Evolutionary conservation across 2,113 vertebrate genomes (phyloP).

Genomic region (Anas platyrhynchos): DNA sequence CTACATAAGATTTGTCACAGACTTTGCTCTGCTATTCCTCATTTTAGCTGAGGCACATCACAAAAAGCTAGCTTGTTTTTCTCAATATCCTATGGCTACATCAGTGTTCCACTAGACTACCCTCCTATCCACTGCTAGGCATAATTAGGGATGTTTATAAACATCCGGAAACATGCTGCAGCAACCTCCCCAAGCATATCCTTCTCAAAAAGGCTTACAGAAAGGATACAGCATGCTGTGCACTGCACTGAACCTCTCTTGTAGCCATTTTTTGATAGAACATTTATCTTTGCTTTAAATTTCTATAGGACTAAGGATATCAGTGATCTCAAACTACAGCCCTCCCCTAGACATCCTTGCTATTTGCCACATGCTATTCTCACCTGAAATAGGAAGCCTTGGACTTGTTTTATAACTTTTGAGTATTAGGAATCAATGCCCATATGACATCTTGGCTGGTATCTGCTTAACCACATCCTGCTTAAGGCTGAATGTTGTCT

Average conservation of each 20-base stretch:
- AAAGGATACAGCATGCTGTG: background rate
- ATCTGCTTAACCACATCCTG: conserved; percentile 35
- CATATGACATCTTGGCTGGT: background rate
- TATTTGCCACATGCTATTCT: background rate
- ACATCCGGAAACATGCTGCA: background rate
- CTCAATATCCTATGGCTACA: background rate
- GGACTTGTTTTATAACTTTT: background rate
- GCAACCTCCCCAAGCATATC: background rate
- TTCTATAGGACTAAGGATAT: background rate
- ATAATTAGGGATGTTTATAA: background rate
- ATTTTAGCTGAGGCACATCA: background rate
- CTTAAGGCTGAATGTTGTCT: background rate
- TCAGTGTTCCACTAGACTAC: background rate
- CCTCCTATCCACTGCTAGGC: accelerated
- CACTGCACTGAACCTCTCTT: background rate
- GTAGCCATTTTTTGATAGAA: background rate
- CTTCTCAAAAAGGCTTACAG: background rate
- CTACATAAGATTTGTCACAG: background rate
- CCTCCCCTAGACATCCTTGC: background rate
- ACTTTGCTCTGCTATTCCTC: background rate
- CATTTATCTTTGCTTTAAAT: background rate
- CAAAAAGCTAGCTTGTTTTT: background rate
- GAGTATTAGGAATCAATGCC: background rate
- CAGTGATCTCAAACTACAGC: background rate
- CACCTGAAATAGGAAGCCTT: background rate